phyloP scores from a whole-genome alignment of 2,888 invertebrate genomes.

The Brachypalpus laphriformis region DNA sequence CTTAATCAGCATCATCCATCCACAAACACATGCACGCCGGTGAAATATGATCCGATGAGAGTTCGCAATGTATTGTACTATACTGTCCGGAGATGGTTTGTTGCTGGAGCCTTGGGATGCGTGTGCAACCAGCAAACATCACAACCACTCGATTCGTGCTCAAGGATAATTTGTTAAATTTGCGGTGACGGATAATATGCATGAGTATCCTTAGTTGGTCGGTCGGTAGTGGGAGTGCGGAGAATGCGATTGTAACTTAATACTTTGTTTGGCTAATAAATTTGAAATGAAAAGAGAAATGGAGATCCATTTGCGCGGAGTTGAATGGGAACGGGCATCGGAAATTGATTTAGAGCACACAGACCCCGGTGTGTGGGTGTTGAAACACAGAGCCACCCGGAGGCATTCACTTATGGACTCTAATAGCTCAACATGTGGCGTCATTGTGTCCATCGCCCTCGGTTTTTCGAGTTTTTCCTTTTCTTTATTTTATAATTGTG shows the following conservation, averaged over 20 bases:
- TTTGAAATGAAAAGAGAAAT: slow-evolving; percentile 54
- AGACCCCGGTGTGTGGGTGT: slow-evolving; percentile 57
- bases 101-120: slow-evolving; percentile 35
- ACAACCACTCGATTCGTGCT: slow-evolving; percentile 71
- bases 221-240: slow-evolving; percentile 27
- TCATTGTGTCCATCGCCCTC: slow-evolving; percentile 53
- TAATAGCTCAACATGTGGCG: slow-evolving; percentile 71
- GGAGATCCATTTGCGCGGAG: slow-evolving; percentile 28
- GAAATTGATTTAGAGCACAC: slow-evolving; percentile 59
- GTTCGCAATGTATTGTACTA: slow-evolving; percentile 43
- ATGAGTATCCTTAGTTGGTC: slow-evolving; percentile 46
- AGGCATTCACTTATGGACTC: slow-evolving; percentile 64
- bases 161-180: slow-evolving; percentile 75
- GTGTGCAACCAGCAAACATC: slow-evolving; percentile 50
- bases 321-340: slow-evolving; percentile 34
- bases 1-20: slow-evolving; percentile 71
- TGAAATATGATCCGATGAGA: slow-evolving; percentile 74
- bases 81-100: slow-evolving; percentile 34
- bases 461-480: slow-evolving; percentile 11
- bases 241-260: slow-evolving; percentile 71
- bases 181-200: slow-evolving; percentile 73
- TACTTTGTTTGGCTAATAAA: slow-evolving; percentile 72
- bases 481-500: slow-evolving; percentile 6
- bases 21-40: slow-evolving; percentile 30
- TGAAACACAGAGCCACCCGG: slow-evolving; percentile 31